Conservation (phyloP, 2,888 invertebrate species). For the Furcula furcula region DNA sequence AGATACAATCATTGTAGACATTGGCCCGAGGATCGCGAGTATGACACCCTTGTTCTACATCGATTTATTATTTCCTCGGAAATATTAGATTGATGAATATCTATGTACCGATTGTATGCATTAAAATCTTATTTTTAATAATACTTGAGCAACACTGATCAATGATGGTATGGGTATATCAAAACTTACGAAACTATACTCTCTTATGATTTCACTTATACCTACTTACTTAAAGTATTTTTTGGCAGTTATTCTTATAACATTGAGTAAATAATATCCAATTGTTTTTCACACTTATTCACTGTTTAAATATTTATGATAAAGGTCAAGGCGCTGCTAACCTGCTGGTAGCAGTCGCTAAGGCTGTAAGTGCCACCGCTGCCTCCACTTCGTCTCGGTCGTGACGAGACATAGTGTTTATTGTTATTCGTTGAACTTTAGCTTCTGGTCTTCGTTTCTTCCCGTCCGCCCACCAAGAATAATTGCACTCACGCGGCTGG, state of each 20-base stretch:
- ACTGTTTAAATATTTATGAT: background rate
- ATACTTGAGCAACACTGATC: constrained; percentile 56
- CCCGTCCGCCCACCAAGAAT: constrained; percentile 83
- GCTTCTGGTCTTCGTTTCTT: constrained; percentile 54
- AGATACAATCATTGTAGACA: too few species aligned
- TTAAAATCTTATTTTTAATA: constrained; percentile 42
- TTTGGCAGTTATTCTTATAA: constrained; percentile 29
- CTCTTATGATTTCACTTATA: too few species aligned
- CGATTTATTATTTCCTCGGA: too few species aligned
- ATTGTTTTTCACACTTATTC: background rate
- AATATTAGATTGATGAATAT: too few species aligned
- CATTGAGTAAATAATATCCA: constrained; percentile 13
- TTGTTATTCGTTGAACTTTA: constrained; percentile 43
- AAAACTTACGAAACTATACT: too few species aligned
- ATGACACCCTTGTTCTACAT: too few species aligned
- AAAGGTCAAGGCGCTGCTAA: constrained; percentile 48
- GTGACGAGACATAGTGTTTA: constrained; percentile 65
- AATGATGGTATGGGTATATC: constrained; percentile 25
- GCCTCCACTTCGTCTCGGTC: constrained; percentile 89
- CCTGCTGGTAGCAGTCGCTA: constrained; percentile 76
- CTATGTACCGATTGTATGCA: constrained; percentile 34
- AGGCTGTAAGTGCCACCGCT: constrained; percentile 86
- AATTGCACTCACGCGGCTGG: constrained; percentile 86
- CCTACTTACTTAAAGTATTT: too few species aligned
- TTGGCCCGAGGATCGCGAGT: too few species aligned